Evolutionary conservation across 2,888 invertebrate species (phyloP).

Genomic region (Drosophila mettleri): DNA sequence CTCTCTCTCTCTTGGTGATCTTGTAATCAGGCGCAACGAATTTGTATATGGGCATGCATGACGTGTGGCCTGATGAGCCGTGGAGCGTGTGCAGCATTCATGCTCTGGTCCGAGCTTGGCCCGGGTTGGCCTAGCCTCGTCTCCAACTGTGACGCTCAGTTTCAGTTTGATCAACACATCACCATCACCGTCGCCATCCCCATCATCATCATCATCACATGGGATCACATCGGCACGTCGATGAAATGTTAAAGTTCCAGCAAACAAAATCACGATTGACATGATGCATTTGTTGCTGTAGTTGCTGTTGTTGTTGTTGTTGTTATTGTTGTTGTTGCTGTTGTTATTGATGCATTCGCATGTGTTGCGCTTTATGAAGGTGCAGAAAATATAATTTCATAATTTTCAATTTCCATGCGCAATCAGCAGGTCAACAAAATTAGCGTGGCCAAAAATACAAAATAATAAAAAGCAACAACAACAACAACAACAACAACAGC

Average conservation of each 20-base stretch:
- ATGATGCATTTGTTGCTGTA: constrained; percentile 69
- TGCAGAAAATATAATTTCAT: constrained; percentile 80
- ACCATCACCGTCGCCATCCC: constrained; percentile 36
- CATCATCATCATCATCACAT: constrained; percentile 52
- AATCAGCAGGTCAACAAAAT: constrained; percentile 79
- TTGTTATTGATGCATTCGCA: constrained; percentile 51
- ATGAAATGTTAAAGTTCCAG: constrained; percentile 81
- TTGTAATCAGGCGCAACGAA: constrained; percentile 80
- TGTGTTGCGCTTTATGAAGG: constrained; percentile 56
- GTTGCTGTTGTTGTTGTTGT: constrained; percentile 24
- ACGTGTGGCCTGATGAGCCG: constrained; percentile 79
- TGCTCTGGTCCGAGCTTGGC: constrained; percentile 43
- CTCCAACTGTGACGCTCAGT: constrained; percentile 28
- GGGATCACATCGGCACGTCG: constrained; percentile 73
- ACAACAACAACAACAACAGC: constrained; percentile 22
- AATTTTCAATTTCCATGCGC: constrained; percentile 81
- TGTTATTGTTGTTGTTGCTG: constrained; percentile 26
- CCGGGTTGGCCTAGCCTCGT: constrained; percentile 37
- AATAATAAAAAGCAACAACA: constrained; percentile 23
- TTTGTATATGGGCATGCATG: constrained; percentile 82
- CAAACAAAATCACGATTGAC: constrained; percentile 81
- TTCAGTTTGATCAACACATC: constrained; percentile 61
- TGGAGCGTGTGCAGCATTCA: constrained; percentile 66
- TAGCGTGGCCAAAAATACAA: constrained; percentile 76
- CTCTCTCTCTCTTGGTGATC: constrained; percentile 46